Conservation (phyloP, 2,888 invertebrate genomes). For the Branchipolynoe longqiensis region DNA sequence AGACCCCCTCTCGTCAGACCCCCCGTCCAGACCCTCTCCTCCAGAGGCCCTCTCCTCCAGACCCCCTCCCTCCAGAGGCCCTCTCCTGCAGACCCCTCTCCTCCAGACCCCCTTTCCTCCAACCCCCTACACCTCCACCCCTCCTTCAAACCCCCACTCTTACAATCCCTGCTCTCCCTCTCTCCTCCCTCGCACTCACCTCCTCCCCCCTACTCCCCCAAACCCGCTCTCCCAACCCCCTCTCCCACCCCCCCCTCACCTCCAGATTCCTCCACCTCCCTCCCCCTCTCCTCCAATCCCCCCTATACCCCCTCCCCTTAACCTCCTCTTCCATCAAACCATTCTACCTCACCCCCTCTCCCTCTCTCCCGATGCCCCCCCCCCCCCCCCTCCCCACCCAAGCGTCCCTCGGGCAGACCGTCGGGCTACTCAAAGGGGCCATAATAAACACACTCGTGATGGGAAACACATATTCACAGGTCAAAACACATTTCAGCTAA, state of each 20-base stretch:
- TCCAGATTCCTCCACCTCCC: background rate
- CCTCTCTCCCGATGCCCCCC: no score
- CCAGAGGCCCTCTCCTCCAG: background rate
- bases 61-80: background rate
- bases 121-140: background rate
- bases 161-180: background rate
- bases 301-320: background rate
- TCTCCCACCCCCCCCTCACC: background rate
- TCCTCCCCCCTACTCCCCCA: background rate
- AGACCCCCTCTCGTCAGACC: background rate
- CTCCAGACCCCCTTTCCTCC: background rate
- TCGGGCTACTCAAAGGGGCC: no score
- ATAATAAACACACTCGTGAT: no score
- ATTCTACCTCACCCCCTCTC: no score
- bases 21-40: constrained; percentile 2
- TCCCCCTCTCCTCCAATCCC: background rate
- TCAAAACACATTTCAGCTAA: no score
- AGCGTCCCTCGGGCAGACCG: no score
- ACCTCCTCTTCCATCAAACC: background rate
- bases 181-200: background rate
- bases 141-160: background rate
- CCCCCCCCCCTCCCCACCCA: no score
- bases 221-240: background rate
- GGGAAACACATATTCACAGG: no score
- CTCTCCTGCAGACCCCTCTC: background rate